phyloP scores from a whole-genome alignment of 2,113 vertebrate genomes.

The Rhombomys opimus region DNA sequence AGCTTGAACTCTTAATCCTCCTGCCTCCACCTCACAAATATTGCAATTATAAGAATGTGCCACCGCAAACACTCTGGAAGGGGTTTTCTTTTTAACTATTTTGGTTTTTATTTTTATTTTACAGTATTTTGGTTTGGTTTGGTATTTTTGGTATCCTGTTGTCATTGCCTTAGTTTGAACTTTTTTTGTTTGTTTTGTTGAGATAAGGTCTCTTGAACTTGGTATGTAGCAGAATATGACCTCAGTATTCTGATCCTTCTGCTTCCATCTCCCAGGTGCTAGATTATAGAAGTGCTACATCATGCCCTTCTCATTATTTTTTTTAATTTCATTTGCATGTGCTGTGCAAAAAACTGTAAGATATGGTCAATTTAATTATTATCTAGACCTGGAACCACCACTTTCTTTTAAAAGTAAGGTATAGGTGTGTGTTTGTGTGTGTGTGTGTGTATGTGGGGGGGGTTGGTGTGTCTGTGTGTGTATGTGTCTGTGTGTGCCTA shows the following conservation, averaged over 20 bases:
- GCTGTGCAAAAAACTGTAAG: background rate
- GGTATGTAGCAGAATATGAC: background rate
- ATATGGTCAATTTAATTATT: background rate
- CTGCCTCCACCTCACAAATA: background rate
- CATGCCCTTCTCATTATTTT: background rate
- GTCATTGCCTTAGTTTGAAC: background rate
- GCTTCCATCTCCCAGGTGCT: background rate
- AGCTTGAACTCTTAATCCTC: background rate
- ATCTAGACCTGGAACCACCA: background rate
- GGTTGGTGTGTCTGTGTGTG: no score
- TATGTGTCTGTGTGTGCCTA: no score
- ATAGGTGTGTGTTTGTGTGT: no score
- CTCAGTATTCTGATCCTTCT: background rate
- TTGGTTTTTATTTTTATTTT: background rate
- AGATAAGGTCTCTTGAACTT: background rate
- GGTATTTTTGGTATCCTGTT: background rate
- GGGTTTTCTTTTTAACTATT: slow-evolving; percentile 22
- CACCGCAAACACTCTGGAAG: background rate
- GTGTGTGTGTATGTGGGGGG: no score
- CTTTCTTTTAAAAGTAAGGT: background rate
- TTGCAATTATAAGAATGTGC: background rate
- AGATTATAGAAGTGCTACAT: background rate
- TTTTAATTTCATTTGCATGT: slow-evolving; percentile 13
- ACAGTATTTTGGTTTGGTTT: background rate
- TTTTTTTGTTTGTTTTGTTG: background rate